Percentiles rank a stretch among this genome's conserved stretches.
These are phyloP conservation scores for Hylaeus volcanicus DNA, from an alignment of 1,140 invertebrate species.

Conservation along the genomic window DNA sequence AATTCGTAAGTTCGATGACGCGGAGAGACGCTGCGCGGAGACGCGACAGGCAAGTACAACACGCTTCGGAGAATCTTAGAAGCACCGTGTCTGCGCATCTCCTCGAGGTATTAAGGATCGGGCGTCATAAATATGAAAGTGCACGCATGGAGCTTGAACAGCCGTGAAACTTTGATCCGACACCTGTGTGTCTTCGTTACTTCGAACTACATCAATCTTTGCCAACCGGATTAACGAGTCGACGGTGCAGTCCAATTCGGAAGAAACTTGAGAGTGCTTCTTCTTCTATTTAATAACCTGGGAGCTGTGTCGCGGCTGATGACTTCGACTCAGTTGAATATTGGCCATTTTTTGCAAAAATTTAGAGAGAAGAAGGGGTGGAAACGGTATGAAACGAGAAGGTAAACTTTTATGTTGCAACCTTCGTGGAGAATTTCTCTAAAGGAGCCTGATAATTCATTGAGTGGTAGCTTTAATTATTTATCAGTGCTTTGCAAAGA, in stretches of 20 bases:
- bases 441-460: too few species aligned
- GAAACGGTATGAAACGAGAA: too few species aligned
- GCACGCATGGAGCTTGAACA: conserved; percentile 55
- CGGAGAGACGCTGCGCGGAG: background rate
- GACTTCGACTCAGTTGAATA: too few species aligned
- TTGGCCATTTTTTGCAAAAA: too few species aligned
- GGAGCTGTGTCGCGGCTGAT: too few species aligned
- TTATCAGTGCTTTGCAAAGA: too few species aligned
- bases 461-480: too few species aligned
- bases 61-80: conserved; percentile 20
- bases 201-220: background rate
- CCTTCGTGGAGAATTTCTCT: too few species aligned
- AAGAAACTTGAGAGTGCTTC: background rate
- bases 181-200: conserved; percentile 25
- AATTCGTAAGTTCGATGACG: background rate
- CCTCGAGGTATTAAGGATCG: conserved; percentile 50
- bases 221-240: background rate
- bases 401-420: too few species aligned
- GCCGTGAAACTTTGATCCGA: conserved; percentile 41
- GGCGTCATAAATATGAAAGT: conserved; percentile 62
- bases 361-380: too few species aligned
- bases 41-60: background rate
- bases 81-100: conserved; percentile 55
- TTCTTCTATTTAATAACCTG: background rate
- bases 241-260: background rate